Conservation (phyloP, 1,140 invertebrate species). For the Ditylenchus dipsaci region DNA sequence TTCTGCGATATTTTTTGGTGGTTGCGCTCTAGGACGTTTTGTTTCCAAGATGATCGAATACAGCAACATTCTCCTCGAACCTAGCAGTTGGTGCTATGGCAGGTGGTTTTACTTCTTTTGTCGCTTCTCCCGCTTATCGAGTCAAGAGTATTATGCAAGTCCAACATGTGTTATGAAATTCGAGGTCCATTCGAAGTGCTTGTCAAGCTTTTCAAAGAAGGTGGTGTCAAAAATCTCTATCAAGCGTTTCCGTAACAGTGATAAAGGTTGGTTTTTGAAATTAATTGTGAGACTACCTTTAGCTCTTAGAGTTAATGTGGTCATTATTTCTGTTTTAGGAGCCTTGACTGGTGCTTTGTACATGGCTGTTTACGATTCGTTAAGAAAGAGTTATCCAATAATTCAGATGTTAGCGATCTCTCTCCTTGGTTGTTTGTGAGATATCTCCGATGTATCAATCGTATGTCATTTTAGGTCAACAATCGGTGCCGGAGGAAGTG, state of each 20-base stretch:
- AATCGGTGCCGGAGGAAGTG: slow-evolving; percentile 77
- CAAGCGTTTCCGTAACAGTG: too few species aligned
- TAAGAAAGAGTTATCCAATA: slow-evolving; percentile 64
- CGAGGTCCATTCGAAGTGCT: too few species aligned
- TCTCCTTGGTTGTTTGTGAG: too few species aligned
- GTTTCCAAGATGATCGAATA: slow-evolving; percentile 64
- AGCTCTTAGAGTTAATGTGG: too few species aligned
- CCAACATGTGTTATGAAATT: slow-evolving; percentile 60
- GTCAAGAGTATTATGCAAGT: slow-evolving; percentile 44
- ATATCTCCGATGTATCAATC: too few species aligned
- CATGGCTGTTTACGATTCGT: slow-evolving; percentile 88
- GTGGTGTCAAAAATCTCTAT: too few species aligned
- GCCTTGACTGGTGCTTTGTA: slow-evolving; percentile 93
- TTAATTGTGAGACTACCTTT: too few species aligned
- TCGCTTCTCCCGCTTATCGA: slow-evolving; percentile 94
- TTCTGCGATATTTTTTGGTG: slow-evolving; percentile 86
- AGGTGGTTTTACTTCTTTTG: slow-evolving; percentile 84
- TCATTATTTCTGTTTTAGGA: slow-evolving; percentile 66
- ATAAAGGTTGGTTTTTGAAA: too few species aligned
- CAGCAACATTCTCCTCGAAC: slow-evolving; percentile 67
- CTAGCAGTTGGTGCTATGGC: slow-evolving; percentile 88
- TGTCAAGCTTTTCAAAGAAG: too few species aligned
- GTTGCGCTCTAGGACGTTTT: slow-evolving; percentile 85
- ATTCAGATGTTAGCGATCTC: too few species aligned
- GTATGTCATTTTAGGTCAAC: too few species aligned